These are phyloP conservation scores for Eurytoma californica DNA, from an alignment of 2,888 invertebrate genomes.

Conservation along the genomic window DNA sequence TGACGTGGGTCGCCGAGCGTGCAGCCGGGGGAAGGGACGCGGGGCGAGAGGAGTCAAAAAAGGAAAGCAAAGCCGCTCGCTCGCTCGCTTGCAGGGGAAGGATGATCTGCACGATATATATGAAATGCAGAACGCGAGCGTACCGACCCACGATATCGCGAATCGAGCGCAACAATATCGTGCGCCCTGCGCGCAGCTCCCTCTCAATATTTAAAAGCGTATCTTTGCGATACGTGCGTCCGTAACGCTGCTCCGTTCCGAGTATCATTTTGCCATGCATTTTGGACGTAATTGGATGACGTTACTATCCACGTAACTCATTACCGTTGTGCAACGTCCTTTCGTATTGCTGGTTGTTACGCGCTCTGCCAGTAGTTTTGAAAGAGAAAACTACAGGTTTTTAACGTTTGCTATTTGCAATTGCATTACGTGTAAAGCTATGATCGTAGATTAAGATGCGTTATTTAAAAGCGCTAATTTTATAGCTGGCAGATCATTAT, in stretches of 20 bases:
- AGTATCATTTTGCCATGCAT: conserved; percentile 11
- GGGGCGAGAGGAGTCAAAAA: conserved; percentile 6
- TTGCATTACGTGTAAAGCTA: no score
- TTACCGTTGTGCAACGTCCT: conserved; percentile 27
- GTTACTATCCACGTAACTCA: conserved; percentile 22
- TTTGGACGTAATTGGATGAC: conserved; percentile 26
- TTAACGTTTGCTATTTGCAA: no score
- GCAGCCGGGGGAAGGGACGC: not conserved
- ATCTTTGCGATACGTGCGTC: not conserved
- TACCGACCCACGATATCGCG: conserved; percentile 41
- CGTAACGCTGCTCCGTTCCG: not conserved
- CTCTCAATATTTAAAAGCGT: conserved; percentile 18
- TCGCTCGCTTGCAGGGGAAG: not conserved
- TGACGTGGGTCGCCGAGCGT: conserved; percentile 15
- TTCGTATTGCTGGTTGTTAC: not conserved
- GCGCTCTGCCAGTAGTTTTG: no score
- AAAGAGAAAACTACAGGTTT: no score
- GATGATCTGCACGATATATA: not conserved
- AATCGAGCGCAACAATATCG: conserved; percentile 14
- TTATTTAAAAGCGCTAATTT: no score
- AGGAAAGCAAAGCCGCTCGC: conserved; percentile 25
- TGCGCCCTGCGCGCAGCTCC: conserved; percentile 3
- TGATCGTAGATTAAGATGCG: no score
- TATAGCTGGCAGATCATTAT: no score
- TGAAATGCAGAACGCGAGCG: conserved; percentile 36